Base-by-base conservation (phyloP, 2,888 invertebrate genomes). In the Ischnus inquisitorius region DNA sequence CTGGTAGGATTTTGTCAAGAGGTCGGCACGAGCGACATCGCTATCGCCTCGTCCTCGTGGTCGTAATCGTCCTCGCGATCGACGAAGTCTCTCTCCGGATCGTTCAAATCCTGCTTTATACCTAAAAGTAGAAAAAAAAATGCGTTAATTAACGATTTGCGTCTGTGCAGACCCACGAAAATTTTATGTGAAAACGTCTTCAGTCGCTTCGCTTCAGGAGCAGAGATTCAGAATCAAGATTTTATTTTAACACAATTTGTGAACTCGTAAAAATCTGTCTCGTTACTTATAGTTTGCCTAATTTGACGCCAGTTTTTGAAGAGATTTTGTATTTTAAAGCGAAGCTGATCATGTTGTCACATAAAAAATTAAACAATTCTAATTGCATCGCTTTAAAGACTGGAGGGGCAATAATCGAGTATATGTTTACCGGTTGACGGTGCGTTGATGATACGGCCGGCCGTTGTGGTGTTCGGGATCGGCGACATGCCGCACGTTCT, bases 1-100 rank as follows among this genome's bases (percentile, higher is more conserved):
- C 93, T 95, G 94, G 91, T 94, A 93, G 86, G 94, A 93, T 94
- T 92, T 89, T 95, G 95, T 95, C 95, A 95, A 92, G 95, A 94
- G 51, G 90, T 93, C 78, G 94, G 94, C 87, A 94, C 93, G 82
- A 94, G 90, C 64, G 93, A 93, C 93, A 94, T 94, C 81, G 94
- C 93, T 86, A 94, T 93, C 51, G 94, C 94, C 86, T 95, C 95
- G 14, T 88, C 79, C 68, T 76, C 79, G 43, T 82, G 83, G 8
- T 83, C 91, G 90, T 86, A 92, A 57, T 84, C 92, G 83, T 83
- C 84, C 88, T 90, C 77, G 89, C 91, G 82, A 87, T 90, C 92
- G 87, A 83, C 60, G 82, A 79, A 60, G 54, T 83, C 83, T 54
- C 79, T 25, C 16, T 82, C 83, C 22, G 84, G 83, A 62, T 85